Base-by-base conservation (phyloP, 2,888 invertebrate genomes). In the Geotrupes spiniger region DNA sequence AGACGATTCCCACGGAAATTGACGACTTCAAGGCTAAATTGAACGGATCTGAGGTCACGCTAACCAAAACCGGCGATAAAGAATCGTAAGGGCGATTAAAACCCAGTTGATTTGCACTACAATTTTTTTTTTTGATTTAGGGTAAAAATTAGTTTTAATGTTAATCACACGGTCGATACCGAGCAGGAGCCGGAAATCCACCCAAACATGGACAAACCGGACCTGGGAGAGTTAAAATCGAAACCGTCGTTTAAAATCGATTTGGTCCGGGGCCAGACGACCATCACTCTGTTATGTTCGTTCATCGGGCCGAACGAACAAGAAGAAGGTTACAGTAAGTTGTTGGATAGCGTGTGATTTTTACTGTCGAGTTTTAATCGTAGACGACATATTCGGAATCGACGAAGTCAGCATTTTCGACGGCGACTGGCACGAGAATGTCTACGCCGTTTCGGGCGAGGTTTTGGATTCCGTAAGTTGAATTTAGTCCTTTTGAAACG, bases 141-240 rank as follows among this genome's bases (percentile, higher is more conserved):
- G 54, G 80, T 93, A 53, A 80, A 78, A 41, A 81, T 97, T 36
- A 85, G 81, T 46, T 89, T 96, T 71, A 96, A 95, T 69, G 89
- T 98, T 0, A 98, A 97, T 72, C 93, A 96, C 73, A 90, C 94
- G 0, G 95, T 97, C 0, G 93, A 95, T 68, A 79, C 90, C 1
- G 91, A 91, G 42, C 66, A 80, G 2, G 87, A 85, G 38, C 80
- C 85, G 1, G 84, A 84, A 48, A 56, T 81, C 1, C 81, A 85
- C 57, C 76, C 77, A 1, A 73, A 74, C 51, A 71, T 74, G 4
- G 86, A 89, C 45, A 87, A 89, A 71, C 80, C 85, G 36, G 87
- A 90, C 58, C 75, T 87, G 54, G 82, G 84, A 0, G 91, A 92
- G 71, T 86, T 96, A 84, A 85, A 89, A 53, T 94, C 95, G 38